These are phyloP conservation scores for Pyxicephalus adspersus DNA, from an alignment of 2,113 vertebrate genomes.

Conservation along the genomic window DNA sequence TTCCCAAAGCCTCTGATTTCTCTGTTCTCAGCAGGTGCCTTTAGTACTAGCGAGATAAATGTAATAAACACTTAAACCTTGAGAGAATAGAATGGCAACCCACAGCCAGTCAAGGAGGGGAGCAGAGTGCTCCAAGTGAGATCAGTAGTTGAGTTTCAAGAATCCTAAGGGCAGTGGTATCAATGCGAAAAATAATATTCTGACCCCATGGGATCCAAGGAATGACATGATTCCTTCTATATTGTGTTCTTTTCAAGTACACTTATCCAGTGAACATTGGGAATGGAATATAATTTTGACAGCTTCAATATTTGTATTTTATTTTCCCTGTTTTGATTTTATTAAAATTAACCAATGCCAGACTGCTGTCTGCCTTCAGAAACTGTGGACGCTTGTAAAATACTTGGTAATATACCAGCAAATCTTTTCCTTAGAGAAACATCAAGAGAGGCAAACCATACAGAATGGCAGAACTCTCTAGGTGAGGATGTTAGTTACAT, in stretches of 20 bases:
- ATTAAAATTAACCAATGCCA: too few relatives aligned
- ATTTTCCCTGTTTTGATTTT: too few relatives aligned
- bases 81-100: slow-evolving; percentile 36
- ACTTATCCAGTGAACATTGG: too few relatives aligned
- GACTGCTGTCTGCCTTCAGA: too few relatives aligned
- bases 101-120: slow-evolving; percentile 26
- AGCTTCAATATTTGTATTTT: too few relatives aligned
- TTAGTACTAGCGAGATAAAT: slow-evolving; percentile 7
- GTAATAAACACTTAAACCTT: slow-evolving; percentile 48
- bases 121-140: slow-evolving; percentile 14
- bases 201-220: neutral
- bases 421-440: too few relatives aligned
- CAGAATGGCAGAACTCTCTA: too few relatives aligned
- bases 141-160: slow-evolving; percentile 27
- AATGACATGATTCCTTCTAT: neutral
- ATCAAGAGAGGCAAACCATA: too few relatives aligned
- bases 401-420: too few relatives aligned
- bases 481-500: too few relatives aligned
- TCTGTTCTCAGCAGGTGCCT: slow-evolving; percentile 24
- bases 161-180: slow-evolving; percentile 31
- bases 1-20: slow-evolving; percentile 25
- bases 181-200: slow-evolving; percentile 13
- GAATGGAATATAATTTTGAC: too few relatives aligned
- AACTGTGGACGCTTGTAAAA: too few relatives aligned
- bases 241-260: neutral